Conservation (phyloP, 2,797 vertebrate species). For the Brotula barbata region DNA sequence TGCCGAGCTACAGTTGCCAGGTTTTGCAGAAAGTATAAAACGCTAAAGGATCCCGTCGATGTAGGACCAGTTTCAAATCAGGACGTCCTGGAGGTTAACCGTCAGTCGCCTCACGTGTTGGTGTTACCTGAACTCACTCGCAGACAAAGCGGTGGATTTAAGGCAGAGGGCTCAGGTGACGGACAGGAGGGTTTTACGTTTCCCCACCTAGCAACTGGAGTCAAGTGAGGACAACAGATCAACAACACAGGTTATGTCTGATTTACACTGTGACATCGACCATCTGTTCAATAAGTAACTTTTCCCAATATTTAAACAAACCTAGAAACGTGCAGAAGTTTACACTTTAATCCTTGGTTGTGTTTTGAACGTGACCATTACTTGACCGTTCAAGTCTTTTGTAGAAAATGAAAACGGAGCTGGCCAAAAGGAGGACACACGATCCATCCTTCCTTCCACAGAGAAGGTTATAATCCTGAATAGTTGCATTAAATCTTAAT, state of each 20-base stretch:
- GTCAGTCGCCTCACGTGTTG: no score
- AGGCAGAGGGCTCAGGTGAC: no score
- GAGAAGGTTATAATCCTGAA: conserved; percentile 40
- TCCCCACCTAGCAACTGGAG: conserved; percentile 52
- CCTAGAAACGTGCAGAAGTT: not conserved
- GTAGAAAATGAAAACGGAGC: conserved; percentile 11
- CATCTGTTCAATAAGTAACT: no score
- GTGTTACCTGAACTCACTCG: no score
- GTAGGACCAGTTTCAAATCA: not conserved
- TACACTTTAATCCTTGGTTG: not conserved
- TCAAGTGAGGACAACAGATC: conserved; percentile 25
- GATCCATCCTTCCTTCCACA: conserved; percentile 16
- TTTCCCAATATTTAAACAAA: no score
- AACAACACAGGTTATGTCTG: conserved; percentile 1
- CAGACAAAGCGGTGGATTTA: no score
- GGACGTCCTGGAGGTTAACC: no score
- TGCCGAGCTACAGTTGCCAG: conserved; percentile 60
- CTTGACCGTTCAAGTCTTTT: not conserved
- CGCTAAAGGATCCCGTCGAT: not conserved
- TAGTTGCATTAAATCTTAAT: conserved; percentile 55
- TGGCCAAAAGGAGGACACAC: not conserved
- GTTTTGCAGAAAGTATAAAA: conserved; percentile 45
- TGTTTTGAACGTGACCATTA: not conserved
- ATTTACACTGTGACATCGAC: not conserved
- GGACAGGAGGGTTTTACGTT: no score